Conservation (phyloP, 2,888 invertebrate genomes). For the Syrista parreyssii region DNA sequence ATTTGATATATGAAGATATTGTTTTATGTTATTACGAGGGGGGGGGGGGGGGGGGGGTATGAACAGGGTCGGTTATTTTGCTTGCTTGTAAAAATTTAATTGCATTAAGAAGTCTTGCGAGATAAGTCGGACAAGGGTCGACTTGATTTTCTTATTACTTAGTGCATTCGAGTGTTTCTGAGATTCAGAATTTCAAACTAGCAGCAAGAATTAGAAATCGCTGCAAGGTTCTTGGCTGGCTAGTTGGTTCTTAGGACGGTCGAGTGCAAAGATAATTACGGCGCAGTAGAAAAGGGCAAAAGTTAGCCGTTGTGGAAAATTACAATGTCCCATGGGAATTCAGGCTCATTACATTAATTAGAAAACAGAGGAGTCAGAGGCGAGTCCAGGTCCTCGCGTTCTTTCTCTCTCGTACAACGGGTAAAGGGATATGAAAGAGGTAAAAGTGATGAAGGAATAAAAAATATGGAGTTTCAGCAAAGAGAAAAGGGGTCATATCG, state of each 20-base stretch:
- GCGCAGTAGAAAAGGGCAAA: neutral
- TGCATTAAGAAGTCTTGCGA: neutral
- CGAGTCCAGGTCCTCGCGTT: neutral
- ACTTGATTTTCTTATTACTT: neutral
- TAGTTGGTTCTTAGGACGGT: neutral
- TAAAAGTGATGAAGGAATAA: conserved; percentile 9
- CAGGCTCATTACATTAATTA: conserved; percentile 33
- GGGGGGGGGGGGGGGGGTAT: too few relatives aligned
- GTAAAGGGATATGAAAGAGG: conserved; percentile 3
- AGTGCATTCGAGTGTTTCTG: neutral
- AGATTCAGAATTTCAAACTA: neutral
- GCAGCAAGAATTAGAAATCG: neutral
- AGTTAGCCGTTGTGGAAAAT: conserved; percentile 10
- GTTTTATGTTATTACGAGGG: too few relatives aligned
- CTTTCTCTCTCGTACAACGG: neutral
- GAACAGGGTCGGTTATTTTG: neutral
- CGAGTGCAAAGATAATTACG: neutral
- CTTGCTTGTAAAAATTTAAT: neutral
- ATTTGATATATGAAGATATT: neutral
- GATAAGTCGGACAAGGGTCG: neutral
- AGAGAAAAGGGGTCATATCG: conserved; percentile 5
- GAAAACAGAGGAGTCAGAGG: conserved; percentile 27
- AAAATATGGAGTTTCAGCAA: neutral
- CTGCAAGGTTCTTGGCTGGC: neutral
- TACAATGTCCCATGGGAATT: conserved; percentile 28